Evolutionary conservation across 1,140 invertebrate species (phyloP), one percentile per base, ranked within the genome.

Genomic region (Drosophila pruinosa): DNA sequence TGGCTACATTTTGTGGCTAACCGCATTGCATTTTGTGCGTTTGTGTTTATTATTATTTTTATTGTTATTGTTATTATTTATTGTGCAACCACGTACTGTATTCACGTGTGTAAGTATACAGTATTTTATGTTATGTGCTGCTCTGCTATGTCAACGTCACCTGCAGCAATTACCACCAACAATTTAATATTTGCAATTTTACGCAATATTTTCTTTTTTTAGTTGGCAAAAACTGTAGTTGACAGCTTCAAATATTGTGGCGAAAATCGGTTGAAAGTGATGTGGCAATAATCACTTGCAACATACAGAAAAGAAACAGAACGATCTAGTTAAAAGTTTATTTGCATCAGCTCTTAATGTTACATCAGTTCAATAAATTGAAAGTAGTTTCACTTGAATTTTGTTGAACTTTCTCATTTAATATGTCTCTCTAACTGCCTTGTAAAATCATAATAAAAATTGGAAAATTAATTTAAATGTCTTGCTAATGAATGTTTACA

Each of bases 391-490:
- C n/a, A n/a, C n/a, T n/a, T n/a, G n/a, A n/a, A n/a, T n/a, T n/a
- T n/a, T n/a, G n/a, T n/a, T n/a, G n/a, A n/a, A n/a, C n/a, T n/a
- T n/a, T n/a, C n/a, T n/a, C n/a, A n/a, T n/a, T n/a, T n/a, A 31
- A 31, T 31, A 8, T 31, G 3, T n/a, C 6, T 8, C 28, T n/a
- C 8, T 10, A 31, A 19, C 15, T 41, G n/a, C 10, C 10, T 6
- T 3, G n/a, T 7, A 22, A 47, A 47, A 24, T 17, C 7, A 17
- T 58, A 17, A 53, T 61, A 69, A 62, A 68, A 59, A 31, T 22
- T 53, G 43, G 14, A 50, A 38, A 78, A 86, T 86, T 88, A 88
- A 86, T 86, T 86, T 88, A 88, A 86, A 86, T 75, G 82, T 81
- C 59, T 78, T 62, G 61, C 50, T 88, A 81, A 86, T 86, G 81